Evolutionary conservation across 2,797 vertebrate species (phyloP), one percentile per base, ranked within the genome.

Genomic region (Melanotaenia nigrans): DNA sequence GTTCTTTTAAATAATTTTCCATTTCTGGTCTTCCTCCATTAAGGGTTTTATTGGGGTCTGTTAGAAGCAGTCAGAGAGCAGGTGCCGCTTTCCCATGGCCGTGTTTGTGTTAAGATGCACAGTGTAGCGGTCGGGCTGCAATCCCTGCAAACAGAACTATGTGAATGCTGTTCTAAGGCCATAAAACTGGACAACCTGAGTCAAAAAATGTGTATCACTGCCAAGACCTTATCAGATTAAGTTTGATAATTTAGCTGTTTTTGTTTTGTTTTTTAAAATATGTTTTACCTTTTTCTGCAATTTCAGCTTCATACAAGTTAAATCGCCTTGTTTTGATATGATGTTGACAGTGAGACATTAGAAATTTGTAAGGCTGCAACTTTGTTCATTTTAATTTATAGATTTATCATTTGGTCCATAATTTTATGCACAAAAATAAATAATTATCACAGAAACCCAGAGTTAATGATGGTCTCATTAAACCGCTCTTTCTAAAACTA

Each of bases 61-160:
- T 14, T 66, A 80, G 68, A 82, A 73, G 58, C 49, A 68, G 81
- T 78, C 72, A 75, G 78, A 85, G 74, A 80, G 68, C 78, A 81
- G 75, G 72, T 75, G 51, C 79, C 1, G 51, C 77, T 68, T 73
- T 61, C 69, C 25, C 2, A 57, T 76, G 49, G 54, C 60, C 54
- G 47, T 74, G 58, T 68, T 71, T 66, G 32, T 67, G 75, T 84
- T 76, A 51, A 78, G 54, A 71, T 86, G 80, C 88, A 91, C 89
- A 86, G 90, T 90, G 87, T 78, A 55, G 85, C 65, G 81, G 86
- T 90, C 87, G 65, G 83, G 55, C 87, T 81, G 67, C 68, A 70
- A 84, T 90, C 79, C 75, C 82, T 75, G 75, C 73, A 64, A 60
- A 62, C 60, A 74, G 25, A 61, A 75, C 78, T 72, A 70, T 33